These are phyloP conservation scores for Patiria miniata DNA, from an alignment of 35 echinoderm and acorn worm species.

Conservation along the genomic window DNA sequence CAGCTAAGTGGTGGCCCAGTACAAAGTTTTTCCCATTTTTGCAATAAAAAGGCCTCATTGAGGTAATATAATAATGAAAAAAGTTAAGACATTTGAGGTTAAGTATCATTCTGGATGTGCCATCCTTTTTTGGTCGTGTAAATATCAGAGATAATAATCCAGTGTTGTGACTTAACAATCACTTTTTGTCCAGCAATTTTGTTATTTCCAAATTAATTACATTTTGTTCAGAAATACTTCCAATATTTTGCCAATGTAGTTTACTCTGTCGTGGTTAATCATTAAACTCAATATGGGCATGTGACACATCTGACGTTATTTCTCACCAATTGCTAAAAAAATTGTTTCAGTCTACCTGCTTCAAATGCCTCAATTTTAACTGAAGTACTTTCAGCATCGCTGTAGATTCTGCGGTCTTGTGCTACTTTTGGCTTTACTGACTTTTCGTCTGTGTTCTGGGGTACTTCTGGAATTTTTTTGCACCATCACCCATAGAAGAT, in stretches of 20 bases:
- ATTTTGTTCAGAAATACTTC: background rate
- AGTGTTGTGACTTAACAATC: conserved; percentile 17
- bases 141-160: conserved; percentile 54
- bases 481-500: background rate
- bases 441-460: background rate
- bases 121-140: conserved; percentile 47
- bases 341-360: conserved; percentile 37
- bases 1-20: too few relatives aligned
- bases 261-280: background rate
- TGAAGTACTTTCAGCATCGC: background rate
- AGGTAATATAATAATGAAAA: too few relatives aligned
- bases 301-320: conserved; percentile 24
- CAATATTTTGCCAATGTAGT: background rate
- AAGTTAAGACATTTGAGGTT: conserved; percentile 41
- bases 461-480: conserved; percentile 18
- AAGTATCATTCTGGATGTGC: conserved; percentile 43
- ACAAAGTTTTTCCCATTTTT: too few relatives aligned
- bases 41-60: too few relatives aligned
- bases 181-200: conserved; percentile 32
- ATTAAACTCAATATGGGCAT: conserved; percentile 40
- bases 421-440: background rate
- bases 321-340: conserved; percentile 23
- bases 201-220: conserved; percentile 43
- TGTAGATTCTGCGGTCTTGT: background rate
- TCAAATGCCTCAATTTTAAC: background rate